Evolutionary conservation across 1,140 invertebrate genomes (phyloP), one percentile per base, ranked within the genome.

Genomic region (Scaptomyza pallida): DNA sequence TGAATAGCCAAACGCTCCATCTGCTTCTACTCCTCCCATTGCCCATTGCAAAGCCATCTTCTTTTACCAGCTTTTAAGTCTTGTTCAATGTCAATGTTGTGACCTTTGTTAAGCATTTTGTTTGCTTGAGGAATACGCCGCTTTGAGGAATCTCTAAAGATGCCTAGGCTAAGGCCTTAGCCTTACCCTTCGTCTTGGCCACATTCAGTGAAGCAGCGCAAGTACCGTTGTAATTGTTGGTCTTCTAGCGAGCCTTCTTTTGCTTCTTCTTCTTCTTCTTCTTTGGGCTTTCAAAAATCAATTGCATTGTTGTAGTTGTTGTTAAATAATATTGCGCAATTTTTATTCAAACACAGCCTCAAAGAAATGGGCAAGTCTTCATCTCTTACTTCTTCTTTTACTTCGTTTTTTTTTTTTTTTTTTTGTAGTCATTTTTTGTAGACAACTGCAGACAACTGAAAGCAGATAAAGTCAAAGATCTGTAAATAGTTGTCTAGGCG

Each of bases 51-150:
- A n/a, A n/a, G n/a, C 23, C 23, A 26, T 50, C 13, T 30, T 45
- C 15, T 33, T 48, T 62, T 45, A 57, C 62, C 15, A 35, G 41
- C 63, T 52, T 68, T 60, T 41, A 63, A 54, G 63, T 71, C 77
- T 71, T 75, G 70, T 75, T 85, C 81, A 85, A 85, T 85, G 81
- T 86, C 81, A 86, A 86, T 86, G 81, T 78, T 86, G 81, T 86
- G 81, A 86, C 81, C 81, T 86, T 86, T 86, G 81, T 88, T 88
- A 88, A 72, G 78, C 78, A 88, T 81, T 88, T 88, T 81, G 65
- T 81, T 85, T 81, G 77, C 77, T 61, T 48, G 63, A 26, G 13
- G 55, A 26, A 6, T 59, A 55, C 15, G 44, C 40, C 33, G 8
- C n/a, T 54, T 54, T 63, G 75, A 41, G 71, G 80, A 78, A 81